These are phyloP conservation scores for Atopsyche davidsoni DNA, from an alignment of 1,140 invertebrate species.

Conservation along the genomic window DNA sequence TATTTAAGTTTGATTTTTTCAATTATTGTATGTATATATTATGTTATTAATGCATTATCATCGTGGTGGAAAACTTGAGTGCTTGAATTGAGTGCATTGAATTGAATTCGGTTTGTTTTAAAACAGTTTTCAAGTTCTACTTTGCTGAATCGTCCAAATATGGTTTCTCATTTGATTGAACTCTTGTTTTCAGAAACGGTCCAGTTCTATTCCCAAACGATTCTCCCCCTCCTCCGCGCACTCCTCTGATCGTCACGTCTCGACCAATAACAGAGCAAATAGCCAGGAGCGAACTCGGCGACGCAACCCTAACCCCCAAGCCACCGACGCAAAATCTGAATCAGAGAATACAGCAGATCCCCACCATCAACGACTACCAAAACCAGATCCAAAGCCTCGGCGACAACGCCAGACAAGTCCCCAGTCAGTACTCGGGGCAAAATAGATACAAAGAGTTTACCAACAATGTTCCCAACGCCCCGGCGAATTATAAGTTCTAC, in stretches of 20 bases:
- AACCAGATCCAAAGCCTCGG: not conserved
- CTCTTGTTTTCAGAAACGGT: constrained; percentile 42
- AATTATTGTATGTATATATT: no score
- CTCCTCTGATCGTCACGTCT: constrained; percentile 41
- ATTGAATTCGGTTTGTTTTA: no score
- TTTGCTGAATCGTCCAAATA: no score
- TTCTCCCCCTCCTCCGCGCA: constrained; percentile 32
- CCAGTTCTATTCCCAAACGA: constrained; percentile 44
- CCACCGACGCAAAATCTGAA: constrained; percentile 21
- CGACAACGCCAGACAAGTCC: not conserved
- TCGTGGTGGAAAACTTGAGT: no score
- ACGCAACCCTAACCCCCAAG: constrained; percentile 25
- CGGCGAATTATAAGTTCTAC: not conserved
- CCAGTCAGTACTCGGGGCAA: not conserved
- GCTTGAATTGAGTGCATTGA: no score
- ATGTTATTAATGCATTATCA: no score
- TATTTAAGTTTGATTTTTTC: no score
- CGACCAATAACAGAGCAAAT: constrained; percentile 37
- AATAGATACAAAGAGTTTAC: not conserved
- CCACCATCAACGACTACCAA: not conserved
- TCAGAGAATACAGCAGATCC: not conserved
- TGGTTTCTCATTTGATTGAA: no score
- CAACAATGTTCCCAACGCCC: not conserved
- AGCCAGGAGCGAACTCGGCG: constrained; percentile 35
- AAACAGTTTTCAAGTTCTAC: no score